Percentiles rank a stretch among this genome's conserved stretches.
phyloP scores from a whole-genome alignment of 2,888 invertebrate species.

The Papilio protenor region DNA sequence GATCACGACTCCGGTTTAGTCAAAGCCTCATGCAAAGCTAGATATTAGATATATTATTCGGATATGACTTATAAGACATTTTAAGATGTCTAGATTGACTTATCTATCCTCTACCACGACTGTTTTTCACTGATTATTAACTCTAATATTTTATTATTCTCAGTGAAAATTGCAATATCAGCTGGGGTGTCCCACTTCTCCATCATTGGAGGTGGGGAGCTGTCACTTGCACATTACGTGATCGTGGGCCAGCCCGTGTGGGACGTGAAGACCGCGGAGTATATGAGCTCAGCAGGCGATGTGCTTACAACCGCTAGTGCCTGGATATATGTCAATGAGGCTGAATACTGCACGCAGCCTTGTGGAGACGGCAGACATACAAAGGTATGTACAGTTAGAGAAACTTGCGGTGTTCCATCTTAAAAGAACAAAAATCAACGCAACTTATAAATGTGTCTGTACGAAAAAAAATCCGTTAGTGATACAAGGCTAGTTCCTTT shows the following conservation, averaged over 20 bases:
- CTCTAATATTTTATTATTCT: neutral
- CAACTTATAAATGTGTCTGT: no score
- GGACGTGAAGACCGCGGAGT: constrained; percentile 81
- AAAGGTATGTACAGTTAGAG: constrained; percentile 56
- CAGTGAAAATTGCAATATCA: constrained; percentile 87
- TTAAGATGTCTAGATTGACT: neutral
- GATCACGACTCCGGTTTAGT: no score
- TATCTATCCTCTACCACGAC: neutral
- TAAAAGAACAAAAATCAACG: no score
- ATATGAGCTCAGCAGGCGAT: constrained; percentile 83
- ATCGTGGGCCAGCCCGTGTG: constrained; percentile 86
- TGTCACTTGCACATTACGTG: constrained; percentile 82
- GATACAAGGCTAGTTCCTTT: no score
- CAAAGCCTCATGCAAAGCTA: neutral
- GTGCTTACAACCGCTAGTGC: constrained; percentile 85
- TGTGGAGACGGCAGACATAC: constrained; percentile 82
- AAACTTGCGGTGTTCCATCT: no score
- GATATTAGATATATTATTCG: no score
- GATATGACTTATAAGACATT: neutral
- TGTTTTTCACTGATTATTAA: neutral
- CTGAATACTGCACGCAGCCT: constrained; percentile 84
- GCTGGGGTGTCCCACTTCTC: constrained; percentile 85
- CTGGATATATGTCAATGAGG: constrained; percentile 85
- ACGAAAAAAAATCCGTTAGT: no score
- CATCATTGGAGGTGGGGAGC: constrained; percentile 79